phyloP scores from a whole-genome alignment of 1,140 invertebrate genomes.

The Drosophila tsacasi region DNA sequence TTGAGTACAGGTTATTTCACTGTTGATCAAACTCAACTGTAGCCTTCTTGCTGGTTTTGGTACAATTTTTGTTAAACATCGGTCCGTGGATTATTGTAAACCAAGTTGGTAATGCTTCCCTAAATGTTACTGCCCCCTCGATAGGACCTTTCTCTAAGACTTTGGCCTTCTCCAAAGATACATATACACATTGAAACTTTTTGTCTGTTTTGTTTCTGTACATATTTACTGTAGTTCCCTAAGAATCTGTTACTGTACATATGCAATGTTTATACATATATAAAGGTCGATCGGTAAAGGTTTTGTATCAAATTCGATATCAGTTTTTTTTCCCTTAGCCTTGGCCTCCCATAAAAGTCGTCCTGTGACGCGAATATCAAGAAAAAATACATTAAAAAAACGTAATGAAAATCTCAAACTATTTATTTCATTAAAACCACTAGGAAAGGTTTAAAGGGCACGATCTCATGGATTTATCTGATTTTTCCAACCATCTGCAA shows the following conservation, averaged over 20 bases:
- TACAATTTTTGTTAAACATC: background rate
- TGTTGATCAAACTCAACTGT: background rate
- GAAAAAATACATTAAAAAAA: conserved; percentile 8
- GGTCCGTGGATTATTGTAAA: background rate
- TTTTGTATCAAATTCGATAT: background rate
- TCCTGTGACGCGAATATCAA: background rate
- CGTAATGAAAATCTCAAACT: conserved; percentile 1
- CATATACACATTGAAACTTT: background rate
- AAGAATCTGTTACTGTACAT: conserved; percentile 41
- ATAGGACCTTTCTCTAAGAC: conserved; percentile 1
- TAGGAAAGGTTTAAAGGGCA: no score
- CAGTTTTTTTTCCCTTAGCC: background rate
- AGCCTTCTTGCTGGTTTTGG: background rate
- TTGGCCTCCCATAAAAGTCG: background rate
- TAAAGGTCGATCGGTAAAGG: conserved; percentile 15
- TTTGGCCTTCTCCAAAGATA: conserved; percentile 19
- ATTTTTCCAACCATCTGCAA: no score
- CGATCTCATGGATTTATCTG: no score
- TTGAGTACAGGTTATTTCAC: no score
- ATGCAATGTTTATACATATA: conserved; percentile 20
- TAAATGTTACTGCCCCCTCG: background rate
- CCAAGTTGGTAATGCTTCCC: background rate
- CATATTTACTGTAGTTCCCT: conserved; percentile 18
- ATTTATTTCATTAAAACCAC: background rate
- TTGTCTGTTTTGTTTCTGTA: conserved; percentile 29